phyloP scores from a whole-genome alignment of 2,888 invertebrate genomes.

The Sphaeridia pumilis region DNA sequence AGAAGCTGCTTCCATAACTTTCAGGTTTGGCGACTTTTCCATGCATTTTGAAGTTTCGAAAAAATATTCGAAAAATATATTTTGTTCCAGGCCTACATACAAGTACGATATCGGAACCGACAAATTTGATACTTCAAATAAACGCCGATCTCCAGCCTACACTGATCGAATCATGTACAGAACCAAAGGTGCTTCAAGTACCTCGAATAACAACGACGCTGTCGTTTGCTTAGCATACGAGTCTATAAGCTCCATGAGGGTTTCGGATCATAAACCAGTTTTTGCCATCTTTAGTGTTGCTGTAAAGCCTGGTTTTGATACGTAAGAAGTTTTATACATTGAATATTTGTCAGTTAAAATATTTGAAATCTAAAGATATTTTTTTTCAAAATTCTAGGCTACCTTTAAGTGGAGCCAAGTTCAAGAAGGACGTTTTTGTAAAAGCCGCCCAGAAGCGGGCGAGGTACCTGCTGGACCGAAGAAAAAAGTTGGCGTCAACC shows the following conservation, averaged over 20 bases:
- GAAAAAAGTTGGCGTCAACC: slow-evolving; percentile 34
- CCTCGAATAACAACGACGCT: slow-evolving; percentile 39
- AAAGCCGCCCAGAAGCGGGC: slow-evolving; percentile 48
- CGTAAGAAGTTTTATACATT: too few relatives aligned
- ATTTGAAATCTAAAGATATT: too few relatives aligned
- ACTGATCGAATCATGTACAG: slow-evolving; percentile 59
- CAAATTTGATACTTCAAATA: slow-evolving; percentile 81
- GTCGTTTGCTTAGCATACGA: slow-evolving; percentile 64
- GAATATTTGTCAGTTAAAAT: too few relatives aligned
- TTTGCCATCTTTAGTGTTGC: slow-evolving; percentile 77
- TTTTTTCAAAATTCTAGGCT: too few relatives aligned
- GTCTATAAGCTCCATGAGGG: slow-evolving; percentile 71
- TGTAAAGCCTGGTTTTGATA: slow-evolving; percentile 77
- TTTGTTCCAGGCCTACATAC: slow-evolving; percentile 58
- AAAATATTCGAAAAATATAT: too few relatives aligned
- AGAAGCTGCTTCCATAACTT: slow-evolving; percentile 34
- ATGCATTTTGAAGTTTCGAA: neutral
- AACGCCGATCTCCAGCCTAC: slow-evolving; percentile 86
- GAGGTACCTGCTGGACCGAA: slow-evolving; percentile 30
- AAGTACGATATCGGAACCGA: slow-evolving; percentile 95
- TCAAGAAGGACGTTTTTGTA: slow-evolving; percentile 82
- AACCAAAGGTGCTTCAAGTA: slow-evolving; percentile 23
- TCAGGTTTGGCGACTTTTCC: slow-evolving; percentile 22
- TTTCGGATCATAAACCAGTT: slow-evolving; percentile 93
- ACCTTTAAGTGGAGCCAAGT: slow-evolving; percentile 79